Conservation (phyloP, 1,140 invertebrate species). For the Temnothorax longispinosus region DNA sequence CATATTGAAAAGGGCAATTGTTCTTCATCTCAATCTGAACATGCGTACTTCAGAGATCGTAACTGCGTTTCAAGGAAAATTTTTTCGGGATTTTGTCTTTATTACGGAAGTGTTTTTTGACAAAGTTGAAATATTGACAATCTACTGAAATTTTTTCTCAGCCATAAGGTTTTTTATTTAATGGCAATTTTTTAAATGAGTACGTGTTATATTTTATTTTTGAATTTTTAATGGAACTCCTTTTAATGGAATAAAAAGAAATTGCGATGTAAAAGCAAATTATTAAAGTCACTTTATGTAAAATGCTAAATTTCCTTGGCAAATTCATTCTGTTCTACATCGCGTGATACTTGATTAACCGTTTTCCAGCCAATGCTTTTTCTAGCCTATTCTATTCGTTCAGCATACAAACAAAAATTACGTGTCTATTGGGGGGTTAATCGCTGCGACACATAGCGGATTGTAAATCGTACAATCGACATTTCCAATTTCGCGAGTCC, state of each 20-base stretch:
- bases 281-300: neutral
- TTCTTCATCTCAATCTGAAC: conserved; percentile 16
- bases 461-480: conserved; percentile 48
- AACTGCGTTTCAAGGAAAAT: neutral
- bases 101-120: neutral
- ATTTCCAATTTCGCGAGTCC: conserved; percentile 57
- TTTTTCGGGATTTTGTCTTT: neutral
- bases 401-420: conserved; percentile 45
- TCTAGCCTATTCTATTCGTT: neutral
- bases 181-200: neutral
- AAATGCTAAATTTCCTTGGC: neutral
- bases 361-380: neutral
- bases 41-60: neutral
- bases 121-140: neutral
- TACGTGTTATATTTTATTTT: neutral
- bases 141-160: neutral
- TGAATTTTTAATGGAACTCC: neutral
- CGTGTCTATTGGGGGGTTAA: conserved; percentile 34
- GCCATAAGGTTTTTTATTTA: too few species aligned
- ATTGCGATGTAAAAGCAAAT: neutral
- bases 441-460: conserved; percentile 35
- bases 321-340: neutral
- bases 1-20: conserved; percentile 49
- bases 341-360: conserved; percentile 22
- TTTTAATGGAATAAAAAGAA: neutral